A percentile compares a stretch with the other conserved stretches of the same genome.
These are phyloP conservation scores for Blastomussa wellsi DNA, from an alignment of 92 coral and sea anemone genomes.

Conservation along the genomic window DNA sequence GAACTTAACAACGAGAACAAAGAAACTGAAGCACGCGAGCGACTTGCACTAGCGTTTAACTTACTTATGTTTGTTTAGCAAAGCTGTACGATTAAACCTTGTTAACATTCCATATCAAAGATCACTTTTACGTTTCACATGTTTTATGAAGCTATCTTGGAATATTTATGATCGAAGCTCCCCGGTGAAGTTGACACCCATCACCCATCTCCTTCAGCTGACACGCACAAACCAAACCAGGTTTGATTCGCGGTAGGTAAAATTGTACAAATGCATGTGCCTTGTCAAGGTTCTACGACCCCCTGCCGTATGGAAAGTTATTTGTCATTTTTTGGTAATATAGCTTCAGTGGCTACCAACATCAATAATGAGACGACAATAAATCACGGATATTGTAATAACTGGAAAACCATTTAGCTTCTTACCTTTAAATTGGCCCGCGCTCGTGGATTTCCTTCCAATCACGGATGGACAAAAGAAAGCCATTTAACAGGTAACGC, in stretches of 20 bases:
- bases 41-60: neutral
- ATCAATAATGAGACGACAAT: constrained; percentile 1
- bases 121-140: neutral
- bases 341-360: neutral
- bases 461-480: constrained; percentile 59
- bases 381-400: neutral
- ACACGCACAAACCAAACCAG: neutral
- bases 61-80: constrained; percentile 13
- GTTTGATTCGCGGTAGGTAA: neutral
- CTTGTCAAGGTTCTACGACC: neutral
- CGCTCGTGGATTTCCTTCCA: constrained; percentile 44
- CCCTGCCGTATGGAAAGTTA: neutral
- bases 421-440: constrained; percentile 60
- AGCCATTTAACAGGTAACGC: constrained; percentile 35
- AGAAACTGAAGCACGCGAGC: neutral
- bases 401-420: neutral
- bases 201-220: no score
- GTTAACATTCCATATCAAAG: neutral
- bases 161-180: neutral
- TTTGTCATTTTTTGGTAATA: neutral
- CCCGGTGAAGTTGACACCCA: neutral
- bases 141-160: neutral
- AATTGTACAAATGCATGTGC: neutral
- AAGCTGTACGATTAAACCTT: neutral
- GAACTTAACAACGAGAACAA: neutral